Base-by-base conservation (phyloP, 2,888 invertebrate species). In the Stictocephala bisonia region DNA sequence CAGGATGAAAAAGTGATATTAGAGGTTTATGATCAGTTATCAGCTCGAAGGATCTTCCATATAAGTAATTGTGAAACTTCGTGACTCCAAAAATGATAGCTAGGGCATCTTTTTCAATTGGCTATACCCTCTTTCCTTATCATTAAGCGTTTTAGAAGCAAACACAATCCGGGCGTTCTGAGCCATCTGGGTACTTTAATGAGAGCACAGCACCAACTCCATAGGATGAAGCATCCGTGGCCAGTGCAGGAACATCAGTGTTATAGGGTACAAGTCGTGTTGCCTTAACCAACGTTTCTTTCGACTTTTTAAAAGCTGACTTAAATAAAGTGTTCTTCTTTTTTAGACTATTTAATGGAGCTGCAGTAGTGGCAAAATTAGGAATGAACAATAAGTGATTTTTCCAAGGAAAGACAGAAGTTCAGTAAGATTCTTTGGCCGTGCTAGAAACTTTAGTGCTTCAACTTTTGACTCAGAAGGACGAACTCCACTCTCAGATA, bases 291-390 rank as follows among this genome's bases (percentile, higher is more conserved):
- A 48, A 22, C 7, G 11, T 22, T 18, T 48, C 48, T n/a, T 48
- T 48, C n/a, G 22, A 48, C 22, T 48, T 48, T 18, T 48, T 15
- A 48, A n/a, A 48, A 6, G 15, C 48, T 6, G 18, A 48, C 18
- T 48, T 2, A 15, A 48, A 48, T 48, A 48, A 18, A 1, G 18
- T 48, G 48, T 15, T 22, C 18, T 48, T 48, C 22, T 48, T 48
- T n/a, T n/a, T n/a, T n/a, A n/a, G n/a, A n/a, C n/a, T n/a, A n/a
- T n/a, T 22, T 48, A 6, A 48, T 18, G 53, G 53, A 53, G 53
- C 53, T 26, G 53, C 24, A 53, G 26, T 53, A 26, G 53, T 26
- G 53, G 53, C 53, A 53, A 53, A 24, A n/a, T 53, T 53, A 26
- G 53, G 53, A 53, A 53, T 53, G 3, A 53, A 53, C 26, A 26